Evolutionary conservation across 2,113 vertebrate genomes (phyloP), one percentile per base, ranked within the genome.

Genomic region (Zapus hudsonius): DNA sequence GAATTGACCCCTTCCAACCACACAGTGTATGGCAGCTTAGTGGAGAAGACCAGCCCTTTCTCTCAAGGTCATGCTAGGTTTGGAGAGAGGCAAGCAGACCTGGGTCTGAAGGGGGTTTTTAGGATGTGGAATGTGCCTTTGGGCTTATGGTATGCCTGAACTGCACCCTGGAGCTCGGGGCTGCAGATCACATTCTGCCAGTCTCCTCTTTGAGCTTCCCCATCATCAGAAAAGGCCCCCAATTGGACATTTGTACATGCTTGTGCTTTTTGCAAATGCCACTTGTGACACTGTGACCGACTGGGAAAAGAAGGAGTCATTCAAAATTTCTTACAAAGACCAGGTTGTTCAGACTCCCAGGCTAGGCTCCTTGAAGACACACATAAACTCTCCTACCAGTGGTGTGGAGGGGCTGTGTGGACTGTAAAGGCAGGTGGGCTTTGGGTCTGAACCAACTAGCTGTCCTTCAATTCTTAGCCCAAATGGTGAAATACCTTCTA

Each of bases 311-410:
- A 19, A 59, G 87, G 89, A 70, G 66, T 91, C 92, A 19, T 6
- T 83, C 83, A 89, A 87, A 74, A 25, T 95, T 92, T 90, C 69
- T 29, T 59, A 91, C 63, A 7, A 81, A 81, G 38, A 47, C 25
- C 55, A 74, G 17, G 61, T 80, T 38, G 70, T 88, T 66, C 72
- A 78, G 67, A 72, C 36, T 91, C 22, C 25, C 22, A 40, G 83
- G 47, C 59, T 19, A 22, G 79, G 66, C 73, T 84, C 67, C 78
- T 84, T 87, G 93, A 33, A 59, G 89, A 79, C 75, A 40, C 22
- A 23, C 84, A 83, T 87, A 10, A 83, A 19, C 40, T 69, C 40
- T 25, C 55, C 29, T 27, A 16, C n/a, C 7, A 2, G 61, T 63
- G 63, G 52, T 27, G 8, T 19, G 42, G 31, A 57, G 64, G 61